Evolutionary conservation across 2,113 vertebrate genomes (phyloP).

Genomic region (Hypomesus transpacificus): DNA sequence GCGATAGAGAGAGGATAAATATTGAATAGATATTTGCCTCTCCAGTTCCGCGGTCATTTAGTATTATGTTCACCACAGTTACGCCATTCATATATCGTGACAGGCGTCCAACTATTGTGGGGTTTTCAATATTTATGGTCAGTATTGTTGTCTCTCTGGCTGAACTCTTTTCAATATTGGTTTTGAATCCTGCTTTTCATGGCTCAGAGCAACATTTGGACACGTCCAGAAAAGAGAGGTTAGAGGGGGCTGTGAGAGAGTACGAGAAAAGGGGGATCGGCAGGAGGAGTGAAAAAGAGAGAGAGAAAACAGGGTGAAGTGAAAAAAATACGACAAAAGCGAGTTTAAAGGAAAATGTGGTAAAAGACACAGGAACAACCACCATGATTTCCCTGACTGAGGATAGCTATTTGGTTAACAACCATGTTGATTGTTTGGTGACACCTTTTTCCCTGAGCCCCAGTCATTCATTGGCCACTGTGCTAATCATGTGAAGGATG

Average conservation of each 20-base stretch:
- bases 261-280: not conserved
- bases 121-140: not conserved
- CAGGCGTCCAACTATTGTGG: not conserved
- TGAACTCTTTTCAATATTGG: slow-evolving; percentile 6
- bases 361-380: slow-evolving; percentile 28
- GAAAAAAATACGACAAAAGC: too few species aligned
- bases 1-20: not conserved
- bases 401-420: not conserved
- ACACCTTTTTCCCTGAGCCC: slow-evolving; percentile 9
- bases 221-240: not conserved
- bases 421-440: not conserved
- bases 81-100: not conserved
- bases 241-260: not conserved
- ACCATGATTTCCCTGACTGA: not conserved
- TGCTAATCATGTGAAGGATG: slow-evolving; percentile 23
- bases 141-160: not conserved
- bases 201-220: not conserved
- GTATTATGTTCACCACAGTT: slow-evolving; percentile 5
- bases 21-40: not conserved
- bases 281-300: not conserved
- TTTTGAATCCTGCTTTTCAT: slow-evolving; percentile 2
- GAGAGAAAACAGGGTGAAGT: too few species aligned
- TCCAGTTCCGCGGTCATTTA: slow-evolving; percentile 24
- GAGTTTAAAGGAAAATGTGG: not conserved
- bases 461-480: slow-evolving; percentile 22